Evolutionary conservation across 2,888 invertebrate species (phyloP).

Genomic region (Polia nebulosa): DNA sequence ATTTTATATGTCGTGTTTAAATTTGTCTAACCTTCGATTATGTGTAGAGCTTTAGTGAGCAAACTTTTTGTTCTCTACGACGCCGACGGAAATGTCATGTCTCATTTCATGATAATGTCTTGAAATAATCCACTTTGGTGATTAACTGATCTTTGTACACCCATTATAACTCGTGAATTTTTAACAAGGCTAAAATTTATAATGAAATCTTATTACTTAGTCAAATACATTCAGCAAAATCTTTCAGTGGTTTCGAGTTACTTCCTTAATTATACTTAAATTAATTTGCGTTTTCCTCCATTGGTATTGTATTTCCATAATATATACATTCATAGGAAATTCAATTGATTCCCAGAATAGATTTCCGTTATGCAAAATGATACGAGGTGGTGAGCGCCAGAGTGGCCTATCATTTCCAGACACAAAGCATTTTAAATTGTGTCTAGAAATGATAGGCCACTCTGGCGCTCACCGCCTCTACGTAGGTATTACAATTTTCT

Average conservation of each 20-base stretch:
- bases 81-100: slow-evolving; percentile 73
- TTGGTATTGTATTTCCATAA: not conserved
- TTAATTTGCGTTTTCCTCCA: slow-evolving; percentile 11
- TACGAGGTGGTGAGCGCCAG: too few species aligned
- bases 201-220: not conserved
- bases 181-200: slow-evolving; percentile 2
- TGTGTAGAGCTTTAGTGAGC: slow-evolving; percentile 58
- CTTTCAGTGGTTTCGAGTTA: not conserved
- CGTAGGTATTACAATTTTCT: slow-evolving; percentile 32
- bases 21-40: slow-evolving; percentile 65
- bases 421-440: too few species aligned
- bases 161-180: not conserved
- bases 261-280: not conserved
- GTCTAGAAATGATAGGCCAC: too few species aligned
- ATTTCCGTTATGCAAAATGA: slow-evolving; percentile 26
- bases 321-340: slow-evolving; percentile 18
- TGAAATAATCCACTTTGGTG: slow-evolving; percentile 65
- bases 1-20: slow-evolving; percentile 54
- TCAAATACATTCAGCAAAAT: not conserved
- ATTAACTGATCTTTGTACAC: slow-evolving; percentile 50
- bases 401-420: too few species aligned
- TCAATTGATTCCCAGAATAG: slow-evolving; percentile 22
- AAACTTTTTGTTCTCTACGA: slow-evolving; percentile 66
- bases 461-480: too few species aligned
- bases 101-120: slow-evolving; percentile 69